These are phyloP conservation scores for Pristis pectinata DNA, from an alignment of 2,797 vertebrate genomes.

Conservation along the genomic window DNA sequence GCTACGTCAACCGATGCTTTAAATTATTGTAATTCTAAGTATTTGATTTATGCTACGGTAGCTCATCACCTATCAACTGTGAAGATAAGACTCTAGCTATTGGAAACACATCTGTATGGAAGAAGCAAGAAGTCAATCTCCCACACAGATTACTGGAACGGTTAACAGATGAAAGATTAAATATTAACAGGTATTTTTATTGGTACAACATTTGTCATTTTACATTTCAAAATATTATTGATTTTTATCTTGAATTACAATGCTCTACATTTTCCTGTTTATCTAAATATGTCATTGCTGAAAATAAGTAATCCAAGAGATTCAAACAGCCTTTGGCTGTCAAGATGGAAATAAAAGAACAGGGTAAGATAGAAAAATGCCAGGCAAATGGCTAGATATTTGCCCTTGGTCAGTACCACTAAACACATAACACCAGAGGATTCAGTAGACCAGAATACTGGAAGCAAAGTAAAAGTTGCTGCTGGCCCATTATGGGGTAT, in stretches of 20 bases:
- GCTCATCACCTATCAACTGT: background rate
- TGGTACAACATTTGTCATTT: too few relatives aligned
- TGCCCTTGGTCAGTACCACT: too few relatives aligned
- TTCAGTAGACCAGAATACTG: too few relatives aligned
- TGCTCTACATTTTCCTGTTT: background rate
- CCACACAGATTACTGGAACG: background rate
- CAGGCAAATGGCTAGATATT: background rate
- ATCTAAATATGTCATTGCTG: background rate
- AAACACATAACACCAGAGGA: too few relatives aligned
- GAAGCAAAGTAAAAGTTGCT: too few relatives aligned
- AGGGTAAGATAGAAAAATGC: background rate
- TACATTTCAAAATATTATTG: background rate
- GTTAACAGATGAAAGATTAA: background rate
- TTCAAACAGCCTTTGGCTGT: background rate
- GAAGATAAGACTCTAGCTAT: background rate
- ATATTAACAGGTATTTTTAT: background rate
- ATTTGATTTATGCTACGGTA: background rate
- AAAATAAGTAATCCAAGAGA: background rate
- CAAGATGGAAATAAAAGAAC: background rate
- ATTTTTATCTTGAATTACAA: background rate
- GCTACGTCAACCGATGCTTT: background rate
- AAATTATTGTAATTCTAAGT: background rate
- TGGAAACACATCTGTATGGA: background rate
- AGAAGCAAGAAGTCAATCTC: background rate
- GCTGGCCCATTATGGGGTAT: too few relatives aligned